phyloP scores from a whole-genome alignment of 2,797 vertebrate species.

The Pipistrellus nathusii region DNA sequence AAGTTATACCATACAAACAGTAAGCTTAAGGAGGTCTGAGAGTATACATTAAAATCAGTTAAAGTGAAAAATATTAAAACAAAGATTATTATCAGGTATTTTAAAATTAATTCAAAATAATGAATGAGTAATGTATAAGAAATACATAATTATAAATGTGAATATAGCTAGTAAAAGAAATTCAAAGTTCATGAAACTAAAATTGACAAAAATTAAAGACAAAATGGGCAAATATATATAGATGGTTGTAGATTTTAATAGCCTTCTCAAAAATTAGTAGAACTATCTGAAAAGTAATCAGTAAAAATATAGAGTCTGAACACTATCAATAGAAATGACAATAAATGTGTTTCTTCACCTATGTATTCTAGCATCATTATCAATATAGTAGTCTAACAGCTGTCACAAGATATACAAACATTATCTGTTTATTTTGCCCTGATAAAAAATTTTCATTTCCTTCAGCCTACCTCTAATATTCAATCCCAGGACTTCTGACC shows the following conservation, averaged over 20 bases:
- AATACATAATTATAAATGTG: not conserved
- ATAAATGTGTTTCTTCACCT: not conserved
- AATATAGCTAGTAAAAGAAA: not conserved
- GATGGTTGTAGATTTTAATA: not conserved
- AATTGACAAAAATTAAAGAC: not conserved
- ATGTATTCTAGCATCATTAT: not conserved
- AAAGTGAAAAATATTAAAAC: not conserved
- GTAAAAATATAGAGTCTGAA: not conserved
- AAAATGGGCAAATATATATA: constrained; percentile 18
- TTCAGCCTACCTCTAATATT: not conserved
- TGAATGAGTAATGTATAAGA: not conserved
- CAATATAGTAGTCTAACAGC: not conserved
- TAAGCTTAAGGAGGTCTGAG: not conserved
- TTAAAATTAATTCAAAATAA: not conserved
- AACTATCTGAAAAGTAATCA: not conserved
- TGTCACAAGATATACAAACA: not conserved
- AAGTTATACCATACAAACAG: not conserved
- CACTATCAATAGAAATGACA: not conserved
- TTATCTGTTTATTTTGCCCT: not conserved
- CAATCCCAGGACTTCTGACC: not conserved
- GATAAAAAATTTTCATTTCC: not conserved
- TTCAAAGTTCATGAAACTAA: not conserved
- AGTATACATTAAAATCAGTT: not conserved
- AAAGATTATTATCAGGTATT: not conserved
- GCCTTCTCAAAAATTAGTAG: not conserved